Evolutionary conservation across 2,797 vertebrate species (phyloP), one percentile per base, ranked within the genome.

Genomic region (Chelon auratus): DNA sequence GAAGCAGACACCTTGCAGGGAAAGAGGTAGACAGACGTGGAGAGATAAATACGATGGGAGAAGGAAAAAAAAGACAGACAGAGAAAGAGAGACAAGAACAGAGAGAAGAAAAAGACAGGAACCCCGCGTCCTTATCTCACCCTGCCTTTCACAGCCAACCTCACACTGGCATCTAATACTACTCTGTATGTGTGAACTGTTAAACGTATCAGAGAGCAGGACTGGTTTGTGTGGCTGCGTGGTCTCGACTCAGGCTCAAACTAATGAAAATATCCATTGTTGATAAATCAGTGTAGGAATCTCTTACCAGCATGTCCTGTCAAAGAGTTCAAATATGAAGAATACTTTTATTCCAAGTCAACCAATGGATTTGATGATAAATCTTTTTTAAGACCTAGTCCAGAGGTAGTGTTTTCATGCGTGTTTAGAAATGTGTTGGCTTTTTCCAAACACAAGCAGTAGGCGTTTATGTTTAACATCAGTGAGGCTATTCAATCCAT

Each of bases 51-150:
- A 50, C 13, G 39, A 82, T 1, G 71, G 56, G 59, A 37, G 67
- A 60, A 55, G 68, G 75, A 26, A 60, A 72, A 81, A 65, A 58
- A 72, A 69, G 78, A 82, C 43, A 30, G 80, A 78, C 40, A 2
- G 52, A 68, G 61, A 43, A 33, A 69, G 48, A 65, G 52, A 78
- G 68, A 83, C 52, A 66, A 71, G 42, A 56, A 39, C 20, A 17
- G 51, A 55, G 56, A 22, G 30, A 54, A 14, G 55, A 54, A 56
- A 52, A 33, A 80, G 78, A 83, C 55, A 45, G 70, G 80, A 78
- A 73, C 67, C 37, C 75, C 66, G 62, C 61, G 73, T 75, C 65
- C 75, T 85, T 88, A 89, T 89, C 87, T 83, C 4, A n/a, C 5
- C 43, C 77, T 75, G 74, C 72, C 72, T 81, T 76, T 88, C 78